Evolutionary conservation across 1,140 invertebrate species (phyloP).

Genomic region (Drosophila teissieri): DNA sequence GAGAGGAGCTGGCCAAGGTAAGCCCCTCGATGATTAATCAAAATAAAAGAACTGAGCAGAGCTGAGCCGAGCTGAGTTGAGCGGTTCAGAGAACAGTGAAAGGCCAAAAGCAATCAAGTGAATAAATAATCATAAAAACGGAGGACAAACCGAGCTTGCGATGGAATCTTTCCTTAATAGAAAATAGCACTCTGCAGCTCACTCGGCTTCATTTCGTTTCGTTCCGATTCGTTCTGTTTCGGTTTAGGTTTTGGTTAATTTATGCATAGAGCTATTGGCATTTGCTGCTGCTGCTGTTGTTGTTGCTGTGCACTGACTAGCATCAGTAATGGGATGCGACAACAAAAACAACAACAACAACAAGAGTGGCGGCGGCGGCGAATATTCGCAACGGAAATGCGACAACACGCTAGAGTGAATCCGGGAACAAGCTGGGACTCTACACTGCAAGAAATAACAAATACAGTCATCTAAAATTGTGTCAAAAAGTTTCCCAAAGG

Average conservation of each 20-base stretch:
- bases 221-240: too few species aligned
- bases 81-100: conserved; percentile 25
- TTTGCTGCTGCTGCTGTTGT: not conserved
- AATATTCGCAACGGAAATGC: conserved; percentile 62
- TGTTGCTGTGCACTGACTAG: conserved; percentile 49
- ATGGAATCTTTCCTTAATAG: conserved; percentile 29
- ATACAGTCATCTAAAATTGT: not conserved
- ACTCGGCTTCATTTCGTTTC: conserved; percentile 12
- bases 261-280: conserved; percentile 56
- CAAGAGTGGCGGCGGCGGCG: not conserved
- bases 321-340: conserved; percentile 42
- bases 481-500: not conserved
- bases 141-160: conserved; percentile 20
- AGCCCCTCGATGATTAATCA: conserved; percentile 70
- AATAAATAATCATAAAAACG: conserved; percentile 57
- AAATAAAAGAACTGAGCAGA: conserved; percentile 47
- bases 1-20: conserved; percentile 33
- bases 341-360: not conserved
- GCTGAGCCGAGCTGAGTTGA: not conserved
- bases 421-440: conserved; percentile 14
- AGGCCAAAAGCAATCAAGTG: conserved; percentile 41
- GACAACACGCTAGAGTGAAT: conserved; percentile 67
- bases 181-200: conserved; percentile 22
- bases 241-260: conserved; percentile 52
- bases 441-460: not conserved